Conservation (phyloP, 1,140 invertebrate genomes). For the Drosophila lini region DNA sequence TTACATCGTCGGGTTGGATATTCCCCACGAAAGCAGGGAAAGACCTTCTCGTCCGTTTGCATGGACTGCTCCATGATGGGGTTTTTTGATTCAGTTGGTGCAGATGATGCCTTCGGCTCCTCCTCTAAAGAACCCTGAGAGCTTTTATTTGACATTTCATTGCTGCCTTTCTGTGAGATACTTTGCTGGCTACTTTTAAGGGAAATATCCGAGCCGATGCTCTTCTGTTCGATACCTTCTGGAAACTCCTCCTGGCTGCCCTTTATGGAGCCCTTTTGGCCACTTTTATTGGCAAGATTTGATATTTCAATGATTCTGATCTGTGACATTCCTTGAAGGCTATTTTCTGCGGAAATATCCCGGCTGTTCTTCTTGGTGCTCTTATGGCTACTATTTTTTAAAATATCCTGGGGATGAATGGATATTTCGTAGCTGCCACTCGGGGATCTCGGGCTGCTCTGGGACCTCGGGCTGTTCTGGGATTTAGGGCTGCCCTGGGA, state of each 20-base stretch:
- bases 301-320: not conserved
- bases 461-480: not conserved
- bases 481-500: not conserved
- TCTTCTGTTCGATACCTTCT: not conserved
- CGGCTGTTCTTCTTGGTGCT: not conserved
- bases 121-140: not conserved
- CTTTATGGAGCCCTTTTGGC: not conserved
- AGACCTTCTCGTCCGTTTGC: slow-evolving; percentile 8
- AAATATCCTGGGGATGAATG: not conserved
- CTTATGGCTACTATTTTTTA: too few species aligned
- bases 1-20: slow-evolving; percentile 36
- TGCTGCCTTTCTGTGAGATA: not conserved
- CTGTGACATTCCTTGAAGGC: not conserved
- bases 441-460: not conserved
- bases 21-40: slow-evolving; percentile 36
- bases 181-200: not conserved
- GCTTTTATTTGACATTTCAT: not conserved
- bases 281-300: not conserved
- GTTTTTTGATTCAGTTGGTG: too few species aligned
- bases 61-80: not conserved
- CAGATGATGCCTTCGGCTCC: not conserved
- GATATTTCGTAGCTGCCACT: not conserved
- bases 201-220: not conserved
- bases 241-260: not conserved
- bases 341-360: not conserved